Conservation (phyloP, 2,113 vertebrate genomes). For the Mobula birostris region DNA sequence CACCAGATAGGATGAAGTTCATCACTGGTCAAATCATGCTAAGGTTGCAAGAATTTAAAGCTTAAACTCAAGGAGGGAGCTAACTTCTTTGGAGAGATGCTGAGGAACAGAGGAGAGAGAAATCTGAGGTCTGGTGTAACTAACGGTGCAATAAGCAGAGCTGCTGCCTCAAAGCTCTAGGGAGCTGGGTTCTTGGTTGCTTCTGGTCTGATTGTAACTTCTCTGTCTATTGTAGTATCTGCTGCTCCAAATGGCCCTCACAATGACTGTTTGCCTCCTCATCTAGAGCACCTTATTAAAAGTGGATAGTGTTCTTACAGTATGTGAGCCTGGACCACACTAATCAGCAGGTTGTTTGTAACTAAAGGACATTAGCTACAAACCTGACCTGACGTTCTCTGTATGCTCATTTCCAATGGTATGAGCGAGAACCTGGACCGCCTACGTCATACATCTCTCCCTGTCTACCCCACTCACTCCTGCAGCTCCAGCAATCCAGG, state of each 20-base stretch:
- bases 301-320: background rate
- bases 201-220: background rate
- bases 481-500: too few relatives aligned
- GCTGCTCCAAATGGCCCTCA: background rate
- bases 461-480: background rate
- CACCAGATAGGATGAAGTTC: background rate
- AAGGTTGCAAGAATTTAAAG: background rate
- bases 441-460: background rate
- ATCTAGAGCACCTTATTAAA: background rate
- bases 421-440: background rate
- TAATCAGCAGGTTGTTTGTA: background rate
- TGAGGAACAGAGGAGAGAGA: background rate
- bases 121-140: background rate
- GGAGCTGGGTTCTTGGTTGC: too few relatives aligned
- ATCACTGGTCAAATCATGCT: background rate
- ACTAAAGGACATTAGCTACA: background rate
- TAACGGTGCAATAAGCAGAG: too few relatives aligned
- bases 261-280: background rate
- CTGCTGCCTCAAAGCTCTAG: background rate
- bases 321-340: background rate
- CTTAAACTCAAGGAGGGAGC: background rate
- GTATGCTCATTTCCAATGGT: background rate
- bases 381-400: background rate
- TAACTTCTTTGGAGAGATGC: background rate
- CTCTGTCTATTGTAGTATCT: background rate